Base-by-base conservation (phyloP, 2,797 vertebrate species). In the Eleutherodactylus coqui region DNA sequence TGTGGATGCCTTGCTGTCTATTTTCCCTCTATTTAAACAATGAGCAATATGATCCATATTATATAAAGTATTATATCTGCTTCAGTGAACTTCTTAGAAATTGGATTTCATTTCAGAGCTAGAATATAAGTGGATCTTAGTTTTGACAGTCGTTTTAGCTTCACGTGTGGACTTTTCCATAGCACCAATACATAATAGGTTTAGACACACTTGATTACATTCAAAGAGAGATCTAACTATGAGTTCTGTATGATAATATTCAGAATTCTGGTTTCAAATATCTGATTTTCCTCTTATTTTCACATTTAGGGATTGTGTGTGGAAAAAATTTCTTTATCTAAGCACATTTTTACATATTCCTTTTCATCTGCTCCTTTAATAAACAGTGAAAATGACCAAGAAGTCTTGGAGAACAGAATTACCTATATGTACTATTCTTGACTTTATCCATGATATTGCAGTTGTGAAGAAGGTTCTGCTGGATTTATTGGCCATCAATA, bases 21-120 rank as follows among this genome's bases (percentile, higher is more conserved):
- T 24, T 76, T 53, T 87, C 64, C 21, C 49, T 87, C 32, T 80
- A 53, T 84, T 75, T 87, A 84, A 84, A 84, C 86, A 82, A 82
- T 83, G 73, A 83, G 47, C 79, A 77, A 83, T 69, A 86, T 43
- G 55, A 82, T 69, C 36, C 72, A 82, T 86, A 82, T 69, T 70
- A 62, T 21, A 67, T 75, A 53, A 75, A 58, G 49, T 82, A 82
- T 85, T 85, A 72, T 78, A 24, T 77, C 60, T 67, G 79, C 73
- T 77, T 51, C 60, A 86, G 36, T 72, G 62, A 70, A 70, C 83
- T 58, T 86, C 79, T 79, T 72, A 34, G 85, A 79, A 83, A 87
- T 83, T 70, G 64, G 49, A 87, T 83, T 83, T 83, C 36, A 86
- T 67, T 86, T 77, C 62, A 36, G n/a, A 45, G 49, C 58, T 67